phyloP scores from a whole-genome alignment of 2,113 vertebrate genomes.

The Dissostichus mawsoni region DNA sequence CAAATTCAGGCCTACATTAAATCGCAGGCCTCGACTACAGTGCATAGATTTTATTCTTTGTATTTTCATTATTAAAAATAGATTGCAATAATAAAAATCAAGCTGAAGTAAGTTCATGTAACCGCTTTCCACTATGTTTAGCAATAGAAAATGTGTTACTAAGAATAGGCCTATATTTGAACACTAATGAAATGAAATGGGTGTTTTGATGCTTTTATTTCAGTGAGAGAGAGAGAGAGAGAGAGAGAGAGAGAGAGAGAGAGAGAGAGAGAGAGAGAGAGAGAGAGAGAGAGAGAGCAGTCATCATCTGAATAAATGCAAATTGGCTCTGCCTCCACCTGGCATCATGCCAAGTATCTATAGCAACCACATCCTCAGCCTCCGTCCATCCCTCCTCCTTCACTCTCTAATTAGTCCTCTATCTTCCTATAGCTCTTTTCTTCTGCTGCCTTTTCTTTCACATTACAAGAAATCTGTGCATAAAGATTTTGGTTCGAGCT shows the following conservation, averaged over 20 bases:
- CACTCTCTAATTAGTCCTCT: constrained; percentile 67
- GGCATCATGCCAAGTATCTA: constrained; percentile 82
- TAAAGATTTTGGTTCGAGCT: constrained; percentile 21
- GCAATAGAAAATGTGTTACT: not conserved
- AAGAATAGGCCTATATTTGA: not conserved
- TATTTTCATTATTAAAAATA: not conserved
- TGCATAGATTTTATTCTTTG: not conserved
- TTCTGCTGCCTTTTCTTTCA: constrained; percentile 31
- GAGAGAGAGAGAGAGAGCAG: constrained; percentile 35
- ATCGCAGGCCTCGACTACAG: constrained; percentile 6
- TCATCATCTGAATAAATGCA: constrained; percentile 84
- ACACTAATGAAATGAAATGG: constrained; percentile 11
- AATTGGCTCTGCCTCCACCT: constrained; percentile 72
- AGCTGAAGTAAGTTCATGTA: not conserved
- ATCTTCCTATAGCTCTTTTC: constrained; percentile 56
- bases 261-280: constrained; percentile 30
- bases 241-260: constrained; percentile 30
- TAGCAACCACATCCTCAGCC: constrained; percentile 82
- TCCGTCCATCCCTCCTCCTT: constrained; percentile 63
- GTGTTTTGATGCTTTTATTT: constrained; percentile 35
- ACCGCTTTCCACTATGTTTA: not conserved
- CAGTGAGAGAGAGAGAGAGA: constrained; percentile 13
- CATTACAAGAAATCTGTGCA: constrained; percentile 45
- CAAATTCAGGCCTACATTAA: constrained; percentile 9
- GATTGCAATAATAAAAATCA: not conserved